Evolutionary conservation across 2,113 vertebrate genomes (phyloP), one percentile per base, ranked within the genome.

Genomic region (Pogonocichla stellata): DNA sequence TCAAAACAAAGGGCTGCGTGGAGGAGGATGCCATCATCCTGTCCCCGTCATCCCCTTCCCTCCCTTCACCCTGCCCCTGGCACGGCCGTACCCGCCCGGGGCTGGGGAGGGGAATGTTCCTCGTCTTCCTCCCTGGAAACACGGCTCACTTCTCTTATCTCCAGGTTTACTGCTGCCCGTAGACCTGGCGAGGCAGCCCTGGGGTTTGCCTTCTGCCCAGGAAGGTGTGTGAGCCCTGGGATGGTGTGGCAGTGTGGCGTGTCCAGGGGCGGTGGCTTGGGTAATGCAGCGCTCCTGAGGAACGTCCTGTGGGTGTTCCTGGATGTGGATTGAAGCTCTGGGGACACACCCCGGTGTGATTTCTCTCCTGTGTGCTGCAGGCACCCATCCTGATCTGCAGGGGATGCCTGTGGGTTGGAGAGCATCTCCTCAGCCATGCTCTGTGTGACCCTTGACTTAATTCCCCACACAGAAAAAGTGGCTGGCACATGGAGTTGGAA

Each of bases 51-150:
- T 67, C 53, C 80, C 12, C 62, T 90, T 72, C 66, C 74, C 82
- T 92, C 51, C 70, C 64, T 83, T 94, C 84, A 70, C 64, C 60
- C 78, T 45, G 36, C 40, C 28, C 45, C 53, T 69, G 91, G 83
- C 75, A 82, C 2, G 0, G 48, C 66, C 0, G 0, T 10, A 3
- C 62, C 31, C 0, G 5, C 81, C 57, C 0, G 2, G 47, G 54
- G 56, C 74, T 19, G 80, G 40, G 23, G 11, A 69, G 45, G 29
- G 42, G 20, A 51, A 6, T 15, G 62, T 60, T 95, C 86, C 92
- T 88, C 7, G 0, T 23, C 71, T 78, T 78, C 58, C 70, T 91
- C 51, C 69, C 57, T 87, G 75, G 73, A 88, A 80, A 36, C 57
- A 14, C 0, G 0, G 42, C 2, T 33, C 25, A 12, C 4, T 61